Conservation (phyloP, 2,888 invertebrate species). For the Drosophila aldrichi region DNA sequence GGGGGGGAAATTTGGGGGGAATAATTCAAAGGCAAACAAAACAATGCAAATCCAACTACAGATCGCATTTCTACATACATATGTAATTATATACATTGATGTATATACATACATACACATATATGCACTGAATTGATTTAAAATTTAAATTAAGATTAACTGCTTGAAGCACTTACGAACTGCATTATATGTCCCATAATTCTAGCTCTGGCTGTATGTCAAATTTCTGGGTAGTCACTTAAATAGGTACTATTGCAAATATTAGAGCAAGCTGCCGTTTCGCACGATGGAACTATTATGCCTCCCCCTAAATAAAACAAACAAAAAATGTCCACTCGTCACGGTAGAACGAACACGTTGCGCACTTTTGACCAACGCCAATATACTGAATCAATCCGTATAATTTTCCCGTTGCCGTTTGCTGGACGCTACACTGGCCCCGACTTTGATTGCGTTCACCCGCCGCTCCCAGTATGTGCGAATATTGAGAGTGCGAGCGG, state of each 20-base stretch:
- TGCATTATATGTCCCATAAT: constrained; percentile 60
- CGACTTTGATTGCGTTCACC: constrained; percentile 43
- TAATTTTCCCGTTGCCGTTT: constrained; percentile 39
- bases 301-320: constrained; percentile 24
- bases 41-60: constrained; percentile 20
- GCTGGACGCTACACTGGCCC: constrained; percentile 59
- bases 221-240: constrained; percentile 26
- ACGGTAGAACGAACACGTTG: constrained; percentile 58
- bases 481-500: constrained; percentile 31
- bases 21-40: constrained; percentile 39
- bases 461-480: constrained; percentile 8
- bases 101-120: neutral
- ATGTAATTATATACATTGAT: neutral
- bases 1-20: too few species aligned
- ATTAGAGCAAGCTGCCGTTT: constrained; percentile 64
- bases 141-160: constrained; percentile 20
- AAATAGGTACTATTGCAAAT: constrained; percentile 23
- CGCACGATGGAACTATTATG: constrained; percentile 55
- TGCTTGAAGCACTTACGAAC: constrained; percentile 69
- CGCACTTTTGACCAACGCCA: constrained; percentile 69
- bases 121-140: neutral
- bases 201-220: constrained; percentile 11
- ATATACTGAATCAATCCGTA: constrained; percentile 62
- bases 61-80: constrained; percentile 19
- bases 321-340: constrained; percentile 23